Percentiles rank a stretch among this genome's conserved stretches.
These are phyloP conservation scores for Python bivittatus DNA, from an alignment of 2,113 vertebrate species.

Conservation along the genomic window DNA sequence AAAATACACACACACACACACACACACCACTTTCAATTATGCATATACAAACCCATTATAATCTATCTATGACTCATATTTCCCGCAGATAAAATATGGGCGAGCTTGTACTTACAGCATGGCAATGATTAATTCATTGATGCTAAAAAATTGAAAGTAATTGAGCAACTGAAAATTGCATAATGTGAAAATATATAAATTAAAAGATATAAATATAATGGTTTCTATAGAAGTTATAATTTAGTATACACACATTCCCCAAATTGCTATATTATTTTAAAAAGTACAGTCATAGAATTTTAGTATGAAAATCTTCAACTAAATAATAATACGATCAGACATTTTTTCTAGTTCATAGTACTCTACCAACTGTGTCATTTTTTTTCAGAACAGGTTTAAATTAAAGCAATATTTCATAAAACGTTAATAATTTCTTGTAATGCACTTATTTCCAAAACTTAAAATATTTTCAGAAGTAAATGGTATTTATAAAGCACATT, in stretches of 20 bases:
- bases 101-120: slow-evolving; percentile 53
- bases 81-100: slow-evolving; percentile 20
- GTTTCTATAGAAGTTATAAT: slow-evolving; percentile 16
- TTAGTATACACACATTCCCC: slow-evolving; percentile 40
- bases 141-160: not conserved
- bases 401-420: slow-evolving; percentile 11
- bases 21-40: not conserved
- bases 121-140: slow-evolving; percentile 35
- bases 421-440: not conserved
- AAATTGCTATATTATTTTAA: not conserved
- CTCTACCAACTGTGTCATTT: slow-evolving; percentile 25
- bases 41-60: not conserved
- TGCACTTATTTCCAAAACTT: not conserved
- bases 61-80: slow-evolving; percentile 17
- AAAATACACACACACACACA: not conserved
- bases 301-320: slow-evolving; percentile 17
- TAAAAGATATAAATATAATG: not conserved
- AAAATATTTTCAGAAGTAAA: not conserved
- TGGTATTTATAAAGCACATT: not conserved
- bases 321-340: slow-evolving; percentile 45
- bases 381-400: slow-evolving; percentile 6
- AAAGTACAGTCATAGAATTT: not conserved
- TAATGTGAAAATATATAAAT: slow-evolving; percentile 3
- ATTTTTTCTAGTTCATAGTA: slow-evolving; percentile 55
- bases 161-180: slow-evolving; percentile 25